These are phyloP conservation scores for Tryphoninae sp. DNA, from an alignment of 2,888 invertebrate species.

Conservation along the genomic window DNA sequence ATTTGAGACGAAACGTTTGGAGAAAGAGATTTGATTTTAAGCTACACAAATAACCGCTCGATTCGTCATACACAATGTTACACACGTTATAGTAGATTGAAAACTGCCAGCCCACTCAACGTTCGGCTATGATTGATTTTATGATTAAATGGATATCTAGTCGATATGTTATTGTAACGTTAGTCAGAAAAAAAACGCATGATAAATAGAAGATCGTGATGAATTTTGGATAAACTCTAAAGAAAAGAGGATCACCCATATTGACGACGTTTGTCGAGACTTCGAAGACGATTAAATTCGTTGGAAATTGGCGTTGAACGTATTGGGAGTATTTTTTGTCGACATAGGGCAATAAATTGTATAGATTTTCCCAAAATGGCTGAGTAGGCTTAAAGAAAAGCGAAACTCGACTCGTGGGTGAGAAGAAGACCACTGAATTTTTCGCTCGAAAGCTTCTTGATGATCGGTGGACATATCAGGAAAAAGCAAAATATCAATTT, in stretches of 20 bases:
- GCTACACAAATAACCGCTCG: constrained; percentile 3
- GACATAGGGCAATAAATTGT: not conserved
- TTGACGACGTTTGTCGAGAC: not conserved
- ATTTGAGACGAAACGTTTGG: not conserved
- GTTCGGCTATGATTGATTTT: constrained; percentile 37
- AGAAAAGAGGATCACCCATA: not conserved
- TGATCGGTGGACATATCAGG: not conserved
- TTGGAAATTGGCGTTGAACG: not conserved
- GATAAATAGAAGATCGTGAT: not conserved
- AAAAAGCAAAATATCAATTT: not conserved
- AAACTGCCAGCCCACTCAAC: constrained; percentile 35
- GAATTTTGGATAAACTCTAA: not conserved
- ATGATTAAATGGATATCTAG: constrained; percentile 22
- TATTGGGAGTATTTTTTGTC: not conserved
- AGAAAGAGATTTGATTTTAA: not conserved
- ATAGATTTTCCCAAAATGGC: not conserved
- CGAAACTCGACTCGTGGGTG: not conserved
- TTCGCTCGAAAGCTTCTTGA: no score
- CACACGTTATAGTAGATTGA: constrained; percentile 16
- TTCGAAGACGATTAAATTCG: not conserved
- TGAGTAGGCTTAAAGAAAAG: not conserved
- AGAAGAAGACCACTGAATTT: not conserved
- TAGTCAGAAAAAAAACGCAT: constrained; percentile 4
- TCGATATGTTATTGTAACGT: constrained; percentile 25
- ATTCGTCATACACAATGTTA: not conserved